A percentile compares a stretch with the other conserved stretches of the same genome.
Evolutionary conservation across 2,888 invertebrate genomes (phyloP).

Genomic region (Xylota sylvarum): DNA sequence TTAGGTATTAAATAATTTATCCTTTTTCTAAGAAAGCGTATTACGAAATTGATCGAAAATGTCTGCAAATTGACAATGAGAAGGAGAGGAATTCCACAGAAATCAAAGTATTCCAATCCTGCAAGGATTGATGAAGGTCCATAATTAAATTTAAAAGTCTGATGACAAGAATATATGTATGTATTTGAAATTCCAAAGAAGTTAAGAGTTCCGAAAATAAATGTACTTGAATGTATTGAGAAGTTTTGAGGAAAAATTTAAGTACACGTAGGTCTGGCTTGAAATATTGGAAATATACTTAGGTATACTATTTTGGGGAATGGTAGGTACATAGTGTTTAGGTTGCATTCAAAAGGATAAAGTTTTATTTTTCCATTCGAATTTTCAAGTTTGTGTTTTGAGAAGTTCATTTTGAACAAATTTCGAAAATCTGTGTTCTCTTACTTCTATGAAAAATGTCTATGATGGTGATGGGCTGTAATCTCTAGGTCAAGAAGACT

Average conservation of each 20-base stretch:
- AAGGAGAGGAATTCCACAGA: not conserved
- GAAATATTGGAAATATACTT: too few relatives aligned
- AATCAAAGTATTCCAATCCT: not conserved
- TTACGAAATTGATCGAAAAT: not conserved
- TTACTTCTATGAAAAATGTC: too few relatives aligned
- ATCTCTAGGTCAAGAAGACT: too few relatives aligned
- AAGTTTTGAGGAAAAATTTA: not conserved
- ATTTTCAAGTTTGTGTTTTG: too few relatives aligned
- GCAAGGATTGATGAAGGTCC: not conserved
- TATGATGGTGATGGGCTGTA: too few relatives aligned
- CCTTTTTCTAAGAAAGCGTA: not conserved
- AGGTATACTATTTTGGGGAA: too few relatives aligned
- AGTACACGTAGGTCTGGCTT: not conserved
- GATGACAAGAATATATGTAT: not conserved
- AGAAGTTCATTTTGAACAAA: too few relatives aligned
- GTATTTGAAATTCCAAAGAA: not conserved
- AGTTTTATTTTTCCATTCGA: too few relatives aligned
- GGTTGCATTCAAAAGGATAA: too few relatives aligned
- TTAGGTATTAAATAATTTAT: constrained; percentile 2
- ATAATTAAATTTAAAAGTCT: constrained; percentile 17
- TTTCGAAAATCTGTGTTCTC: too few relatives aligned
- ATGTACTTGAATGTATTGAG: not conserved
- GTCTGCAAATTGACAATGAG: not conserved
- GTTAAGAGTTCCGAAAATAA: not conserved
- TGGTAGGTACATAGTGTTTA: too few relatives aligned